phyloP scores from a whole-genome alignment of 2,797 vertebrate species.

The Lagorchestes hirsutus region DNA sequence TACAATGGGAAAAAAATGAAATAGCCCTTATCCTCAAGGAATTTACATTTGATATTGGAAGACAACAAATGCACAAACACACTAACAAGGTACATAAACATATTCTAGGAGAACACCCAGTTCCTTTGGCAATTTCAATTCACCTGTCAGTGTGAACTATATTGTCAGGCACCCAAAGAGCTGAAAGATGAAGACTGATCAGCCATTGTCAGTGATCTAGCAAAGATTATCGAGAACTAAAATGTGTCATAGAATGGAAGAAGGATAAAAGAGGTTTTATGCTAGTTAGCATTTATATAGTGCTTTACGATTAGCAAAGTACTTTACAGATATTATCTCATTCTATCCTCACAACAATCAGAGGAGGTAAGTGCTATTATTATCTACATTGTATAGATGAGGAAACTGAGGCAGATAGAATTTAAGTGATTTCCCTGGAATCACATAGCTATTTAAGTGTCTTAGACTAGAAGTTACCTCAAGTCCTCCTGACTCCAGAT shows the following conservation, averaged over 20 bases:
- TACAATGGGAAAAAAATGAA: background rate
- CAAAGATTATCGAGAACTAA: background rate
- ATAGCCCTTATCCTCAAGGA: background rate
- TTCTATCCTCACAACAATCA: background rate
- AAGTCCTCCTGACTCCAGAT: background rate
- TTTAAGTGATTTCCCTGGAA: background rate
- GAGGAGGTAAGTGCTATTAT: background rate
- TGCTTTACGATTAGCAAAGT: background rate
- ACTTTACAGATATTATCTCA: background rate
- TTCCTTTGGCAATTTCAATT: background rate
- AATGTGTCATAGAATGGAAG: background rate
- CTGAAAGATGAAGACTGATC: background rate
- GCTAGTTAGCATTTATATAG: background rate
- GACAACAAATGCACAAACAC: background rate
- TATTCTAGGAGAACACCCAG: background rate
- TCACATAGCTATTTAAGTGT: background rate
- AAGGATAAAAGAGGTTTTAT: background rate
- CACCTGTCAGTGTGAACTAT: background rate
- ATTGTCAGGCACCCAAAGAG: background rate
- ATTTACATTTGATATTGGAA: background rate
- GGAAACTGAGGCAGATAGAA: background rate
- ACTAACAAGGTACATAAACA: background rate
- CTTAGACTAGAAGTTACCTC: background rate
- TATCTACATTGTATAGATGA: background rate
- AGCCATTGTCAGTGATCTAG: background rate